These are phyloP conservation scores for Oreochromis spilurus DNA, from an alignment of 2,113 vertebrate genomes.

Conservation along the genomic window DNA sequence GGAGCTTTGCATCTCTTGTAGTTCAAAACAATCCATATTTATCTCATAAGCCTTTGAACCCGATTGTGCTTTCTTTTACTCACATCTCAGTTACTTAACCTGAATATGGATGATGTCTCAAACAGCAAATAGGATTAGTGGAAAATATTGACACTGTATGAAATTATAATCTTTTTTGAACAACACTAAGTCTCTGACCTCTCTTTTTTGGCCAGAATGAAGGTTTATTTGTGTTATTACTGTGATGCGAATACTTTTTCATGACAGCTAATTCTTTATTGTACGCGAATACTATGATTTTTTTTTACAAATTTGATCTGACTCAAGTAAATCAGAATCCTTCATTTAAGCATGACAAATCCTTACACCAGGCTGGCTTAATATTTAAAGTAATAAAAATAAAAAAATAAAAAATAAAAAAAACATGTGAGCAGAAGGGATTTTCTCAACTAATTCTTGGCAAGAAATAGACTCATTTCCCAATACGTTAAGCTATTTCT, in stretches of 20 bases:
- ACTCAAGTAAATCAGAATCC: not conserved
- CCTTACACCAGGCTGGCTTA: not conserved
- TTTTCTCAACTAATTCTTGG: not conserved
- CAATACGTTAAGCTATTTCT: not conserved
- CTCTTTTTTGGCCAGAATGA: not conserved
- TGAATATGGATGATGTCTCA: not conserved
- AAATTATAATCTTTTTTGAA: not conserved
- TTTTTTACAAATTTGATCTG: not conserved
- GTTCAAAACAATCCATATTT: not conserved
- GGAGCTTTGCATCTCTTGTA: not conserved
- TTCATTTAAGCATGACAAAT: not conserved
- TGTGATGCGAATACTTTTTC: not conserved
- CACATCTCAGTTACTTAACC: not conserved
- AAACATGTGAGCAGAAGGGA: not conserved
- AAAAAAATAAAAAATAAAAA: fast-evolving
- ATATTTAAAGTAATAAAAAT: not conserved
- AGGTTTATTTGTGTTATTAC: not conserved
- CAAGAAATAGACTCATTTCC: not conserved
- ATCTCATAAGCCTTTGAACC: not conserved
- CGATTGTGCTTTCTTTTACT: not conserved
- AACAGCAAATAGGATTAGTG: not conserved
- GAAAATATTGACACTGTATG: not conserved
- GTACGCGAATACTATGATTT: too few relatives aligned
- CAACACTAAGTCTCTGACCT: not conserved
- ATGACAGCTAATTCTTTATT: not conserved